Conservation (phyloP, 1,140 invertebrate species). For the Helicorthomorpha holstii region DNA sequence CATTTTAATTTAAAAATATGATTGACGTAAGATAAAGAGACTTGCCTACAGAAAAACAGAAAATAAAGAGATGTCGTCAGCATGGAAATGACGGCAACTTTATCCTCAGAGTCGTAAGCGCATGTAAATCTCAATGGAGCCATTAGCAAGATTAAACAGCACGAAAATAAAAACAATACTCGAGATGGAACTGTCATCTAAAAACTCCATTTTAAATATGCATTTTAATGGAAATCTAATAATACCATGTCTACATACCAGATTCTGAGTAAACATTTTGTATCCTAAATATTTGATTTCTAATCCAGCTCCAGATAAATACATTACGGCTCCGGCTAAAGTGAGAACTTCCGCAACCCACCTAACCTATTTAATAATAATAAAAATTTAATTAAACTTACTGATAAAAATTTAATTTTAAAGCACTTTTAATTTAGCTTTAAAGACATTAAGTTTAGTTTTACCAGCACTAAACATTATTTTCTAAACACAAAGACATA, state of each 20-base stretch:
- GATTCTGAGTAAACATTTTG: conserved; percentile 79
- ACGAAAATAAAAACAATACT: conserved; percentile 86
- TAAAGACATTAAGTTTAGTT: too few species aligned
- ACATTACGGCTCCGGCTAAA: conserved; percentile 55
- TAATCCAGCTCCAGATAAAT: conserved; percentile 57
- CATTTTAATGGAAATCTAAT: background rate
- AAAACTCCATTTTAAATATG: conserved; percentile 7
- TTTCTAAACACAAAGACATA: too few species aligned
- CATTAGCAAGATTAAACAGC: conserved; percentile 64
- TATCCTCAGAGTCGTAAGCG: conserved; percentile 67
- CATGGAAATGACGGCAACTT: conserved; percentile 82
- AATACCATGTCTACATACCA: conserved; percentile 38
- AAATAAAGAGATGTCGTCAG: conserved; percentile 91
- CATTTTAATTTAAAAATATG: background rate
- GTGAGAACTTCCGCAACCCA: conserved; percentile 11
- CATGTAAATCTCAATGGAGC: conserved; percentile 70
- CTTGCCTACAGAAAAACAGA: conserved; percentile 89
- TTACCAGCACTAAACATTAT: too few species aligned
- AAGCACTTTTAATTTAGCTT: too few species aligned
- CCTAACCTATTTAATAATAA: conserved; percentile 10
- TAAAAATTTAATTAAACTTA: background rate
- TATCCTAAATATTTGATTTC: conserved; percentile 67
- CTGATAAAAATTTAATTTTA: too few species aligned
- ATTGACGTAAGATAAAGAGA: background rate
- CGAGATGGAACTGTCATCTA: conserved; percentile 74